Base-by-base conservation (phyloP, 2,113 vertebrate genomes). In the Leucopsar rothschildi region DNA sequence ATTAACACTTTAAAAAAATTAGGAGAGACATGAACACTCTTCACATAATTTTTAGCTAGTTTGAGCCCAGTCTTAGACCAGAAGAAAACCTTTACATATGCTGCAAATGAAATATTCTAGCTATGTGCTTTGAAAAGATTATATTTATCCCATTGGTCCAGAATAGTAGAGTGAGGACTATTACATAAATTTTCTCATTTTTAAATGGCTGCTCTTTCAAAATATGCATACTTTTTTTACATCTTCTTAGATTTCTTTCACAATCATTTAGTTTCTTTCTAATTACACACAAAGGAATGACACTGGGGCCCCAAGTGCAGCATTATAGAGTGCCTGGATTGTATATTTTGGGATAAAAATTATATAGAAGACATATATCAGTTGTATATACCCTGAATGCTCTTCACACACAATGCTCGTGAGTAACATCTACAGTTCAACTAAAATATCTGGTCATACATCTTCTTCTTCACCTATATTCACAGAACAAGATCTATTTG, bases 251-350 rank as follows among this genome's bases (percentile, higher is more conserved):
- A 44, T 40, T 53, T 65, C 16, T 71, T 88, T 77, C 37, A 45
- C 2, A 50, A 14, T n/a, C 11, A 7, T 80, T 57, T 70, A 4
- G 1, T 64, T 90, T 85, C 11, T 53, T 82, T 82, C 7, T 65
- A 25, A 50, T 60, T 69, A 11, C 8, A n/a, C 12, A 10, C 2
- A 37, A 6, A 52, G 5, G 11, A 73, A 65, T 73, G 12, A 29
- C 39, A 28, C 4, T 7, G 4, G 4, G 7, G 1, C 5, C 21
- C 16, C 61, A 53, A 37, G 2, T 40, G 9, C 22, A 13, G 3
- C 27, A 25, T 19, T 42, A 8, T 5, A 50, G 14, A 3, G 4
- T 59, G 72, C 28, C 11, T 57, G 49, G 18, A 28, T 31, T 63
- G 5, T 19, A 28, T 52, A 3, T 25, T 27, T 33, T 71, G 4